Conservation (phyloP, 2,113 vertebrate genomes). For the Lasiurus cinereus region DNA sequence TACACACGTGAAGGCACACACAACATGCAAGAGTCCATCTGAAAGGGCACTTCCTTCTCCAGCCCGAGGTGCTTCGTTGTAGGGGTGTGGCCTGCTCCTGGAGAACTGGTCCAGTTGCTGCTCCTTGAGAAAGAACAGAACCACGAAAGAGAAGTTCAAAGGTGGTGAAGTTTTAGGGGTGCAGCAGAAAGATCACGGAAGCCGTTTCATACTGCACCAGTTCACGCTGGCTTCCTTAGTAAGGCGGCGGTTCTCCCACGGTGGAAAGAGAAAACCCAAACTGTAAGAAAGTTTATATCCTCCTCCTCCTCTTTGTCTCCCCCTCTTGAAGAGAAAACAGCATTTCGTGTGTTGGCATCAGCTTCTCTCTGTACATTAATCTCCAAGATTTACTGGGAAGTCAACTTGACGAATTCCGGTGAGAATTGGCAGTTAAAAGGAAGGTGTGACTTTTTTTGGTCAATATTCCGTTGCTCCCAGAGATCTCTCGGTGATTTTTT, state of each 20-base stretch:
- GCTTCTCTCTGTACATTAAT: slow-evolving; percentile 52
- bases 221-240: slow-evolving; percentile 75
- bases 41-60: slow-evolving; percentile 66
- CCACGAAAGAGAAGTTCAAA: slow-evolving; percentile 64
- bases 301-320: slow-evolving; percentile 49
- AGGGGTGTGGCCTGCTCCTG: slow-evolving; percentile 61
- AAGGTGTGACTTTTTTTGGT: not conserved
- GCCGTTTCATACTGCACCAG: slow-evolving; percentile 75
- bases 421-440: slow-evolving; percentile 63
- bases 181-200: slow-evolving; percentile 78
- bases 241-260: slow-evolving; percentile 55
- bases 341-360: slow-evolving; percentile 59
- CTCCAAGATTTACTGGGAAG: slow-evolving; percentile 36
- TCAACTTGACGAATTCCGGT: slow-evolving; percentile 42
- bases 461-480: not conserved
- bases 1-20: slow-evolving; percentile 64
- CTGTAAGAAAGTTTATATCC: slow-evolving; percentile 51
- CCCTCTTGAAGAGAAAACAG: slow-evolving; percentile 63
- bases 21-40: slow-evolving; percentile 55
- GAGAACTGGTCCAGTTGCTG: slow-evolving; percentile 35
- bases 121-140: slow-evolving; percentile 70
- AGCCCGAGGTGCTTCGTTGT: slow-evolving; percentile 60
- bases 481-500: not conserved
- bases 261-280: slow-evolving; percentile 4
- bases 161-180: slow-evolving; percentile 75